These are phyloP conservation scores for Andrena praecox DNA, from an alignment of 2,888 invertebrate genomes.

Conservation along the genomic window DNA sequence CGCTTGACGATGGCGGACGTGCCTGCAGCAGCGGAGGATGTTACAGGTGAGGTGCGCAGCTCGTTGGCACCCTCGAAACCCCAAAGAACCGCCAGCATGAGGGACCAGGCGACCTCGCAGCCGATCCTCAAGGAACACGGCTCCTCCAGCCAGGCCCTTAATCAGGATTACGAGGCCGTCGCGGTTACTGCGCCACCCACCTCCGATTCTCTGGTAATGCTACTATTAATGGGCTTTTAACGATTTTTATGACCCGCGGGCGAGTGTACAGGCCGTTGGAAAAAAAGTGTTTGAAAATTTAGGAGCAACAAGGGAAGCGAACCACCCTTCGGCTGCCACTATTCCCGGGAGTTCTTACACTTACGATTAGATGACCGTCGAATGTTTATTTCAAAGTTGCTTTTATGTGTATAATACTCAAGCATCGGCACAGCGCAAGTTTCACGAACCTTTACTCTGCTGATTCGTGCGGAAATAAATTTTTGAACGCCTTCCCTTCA, in stretches of 20 bases:
- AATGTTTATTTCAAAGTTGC: too few species aligned
- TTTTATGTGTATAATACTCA: too few species aligned
- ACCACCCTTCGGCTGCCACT: neutral
- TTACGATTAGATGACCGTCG: too few species aligned
- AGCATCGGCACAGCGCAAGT: neutral
- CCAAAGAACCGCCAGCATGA: slow-evolving; percentile 94
- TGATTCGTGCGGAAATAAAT: neutral
- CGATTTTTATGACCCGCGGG: slow-evolving; percentile 14
- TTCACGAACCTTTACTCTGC: neutral
- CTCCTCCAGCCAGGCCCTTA: slow-evolving; percentile 43
- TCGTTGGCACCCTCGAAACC: slow-evolving; percentile 93
- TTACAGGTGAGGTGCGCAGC: slow-evolving; percentile 92
- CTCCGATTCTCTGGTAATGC: slow-evolving; percentile 79
- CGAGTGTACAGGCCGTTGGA: neutral
- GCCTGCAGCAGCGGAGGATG: slow-evolving; percentile 85
- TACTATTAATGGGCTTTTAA: slow-evolving; percentile 28
- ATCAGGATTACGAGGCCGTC: slow-evolving; percentile 78
- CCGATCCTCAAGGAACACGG: slow-evolving; percentile 74
- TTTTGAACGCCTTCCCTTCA: neutral
- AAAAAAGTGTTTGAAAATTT: slow-evolving; percentile 21
- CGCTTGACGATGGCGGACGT: slow-evolving; percentile 83
- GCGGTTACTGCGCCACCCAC: slow-evolving; percentile 70
- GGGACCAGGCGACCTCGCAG: slow-evolving; percentile 87
- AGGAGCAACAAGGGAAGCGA: neutral
- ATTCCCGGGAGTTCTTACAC: too few species aligned